Evolutionary conservation across 1,140 invertebrate species (phyloP), one percentile per base, ranked within the genome.

Genomic region (Anthonomus grandis): DNA sequence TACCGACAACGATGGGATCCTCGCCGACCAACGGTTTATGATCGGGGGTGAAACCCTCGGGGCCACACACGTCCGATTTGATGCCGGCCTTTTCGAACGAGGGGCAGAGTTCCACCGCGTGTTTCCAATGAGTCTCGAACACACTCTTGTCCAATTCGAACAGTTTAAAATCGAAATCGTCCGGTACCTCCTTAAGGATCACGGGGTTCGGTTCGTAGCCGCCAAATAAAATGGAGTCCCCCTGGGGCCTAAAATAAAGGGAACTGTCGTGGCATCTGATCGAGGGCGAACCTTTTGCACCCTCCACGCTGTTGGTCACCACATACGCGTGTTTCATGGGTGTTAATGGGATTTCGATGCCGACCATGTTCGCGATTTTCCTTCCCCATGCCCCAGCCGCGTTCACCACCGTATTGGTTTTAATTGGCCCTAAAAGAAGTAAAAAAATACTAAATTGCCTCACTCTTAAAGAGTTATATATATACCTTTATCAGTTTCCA

Each of bases 291-390:
- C 82, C 83, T 34, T 85, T 77, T 0, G 90, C 82, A 56, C 83
- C 83, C 6, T 85, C 79, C 36, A 93, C 86, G 1, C 79, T 77
- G 54, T 93, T 88, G 0, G 86, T 89, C 0, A 94, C 83, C 4
- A 95, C 84, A 64, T 94, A 95, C 0, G 91, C 85, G 67, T 95
- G 92, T 70, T 93, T 92, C 81, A 94, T 91, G 0, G 90, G 83
- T 21, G 86, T 74, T 15, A 93, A 60, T 0, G 91, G 91, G 8
- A 93, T 80, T 21, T 81, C 77, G 1, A 89, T 68, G 1, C 86
- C 87, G 15, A 85, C 83, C 73, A 86, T 84, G 56, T 82, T 76
- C 0, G 86, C 82, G 41, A 94, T 75, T 53, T 84, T 79, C 18
- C 83, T 80, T 1, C 89, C 85, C 91, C 91, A 95, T 1, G 81